Base-by-base conservation (phyloP, 2,888 invertebrate species). In the Noctua pronuba region DNA sequence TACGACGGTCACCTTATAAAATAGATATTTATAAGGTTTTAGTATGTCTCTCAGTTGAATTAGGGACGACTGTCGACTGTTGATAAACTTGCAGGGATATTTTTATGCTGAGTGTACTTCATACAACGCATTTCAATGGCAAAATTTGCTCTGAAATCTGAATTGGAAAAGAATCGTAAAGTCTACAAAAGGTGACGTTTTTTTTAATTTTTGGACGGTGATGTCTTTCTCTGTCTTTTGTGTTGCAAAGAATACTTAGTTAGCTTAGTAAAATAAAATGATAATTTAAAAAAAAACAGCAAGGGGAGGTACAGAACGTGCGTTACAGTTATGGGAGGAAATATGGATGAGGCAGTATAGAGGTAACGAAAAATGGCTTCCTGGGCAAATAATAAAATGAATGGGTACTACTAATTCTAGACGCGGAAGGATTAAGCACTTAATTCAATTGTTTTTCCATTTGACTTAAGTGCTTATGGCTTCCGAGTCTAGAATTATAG, bases 1-100 rank as follows among this genome's bases (percentile, higher is more conserved):
- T 90, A 90, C 72, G 89, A 89, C 86, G 90, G 90, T 89, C 88
- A 88, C 86, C 82, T 89, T 86, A 88, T 89, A 88, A 86, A 88
- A 82, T 82, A 81, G 80, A 80, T 84, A 86, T 86, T 88, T 87
- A 76, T 82, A 80, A 73, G 78, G 83, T 81, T 88, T 88, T 86
- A 88, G 79, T 81, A 75, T 73, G 72, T 65, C 67, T 79, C 80
- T 81, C 75, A 68, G 67, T 79, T 74, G 78, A 80, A 79, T 86
- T 71, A 85, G 69, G 85, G 73, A 82, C 69, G 81, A 73, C 73
- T 86, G 81, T 72, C 35, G 80, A 58, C 65, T 70, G 80, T 86
- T 89, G 83, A 89, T 88, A 87, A 83, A 82, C 80, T 66, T 79
- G 69, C 64, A 64, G 60, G 44, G 13, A 55, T 75, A 65, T 80